These are phyloP conservation scores for Bubo bubo DNA, from an alignment of 2,113 vertebrate genomes.

Conservation along the genomic window DNA sequence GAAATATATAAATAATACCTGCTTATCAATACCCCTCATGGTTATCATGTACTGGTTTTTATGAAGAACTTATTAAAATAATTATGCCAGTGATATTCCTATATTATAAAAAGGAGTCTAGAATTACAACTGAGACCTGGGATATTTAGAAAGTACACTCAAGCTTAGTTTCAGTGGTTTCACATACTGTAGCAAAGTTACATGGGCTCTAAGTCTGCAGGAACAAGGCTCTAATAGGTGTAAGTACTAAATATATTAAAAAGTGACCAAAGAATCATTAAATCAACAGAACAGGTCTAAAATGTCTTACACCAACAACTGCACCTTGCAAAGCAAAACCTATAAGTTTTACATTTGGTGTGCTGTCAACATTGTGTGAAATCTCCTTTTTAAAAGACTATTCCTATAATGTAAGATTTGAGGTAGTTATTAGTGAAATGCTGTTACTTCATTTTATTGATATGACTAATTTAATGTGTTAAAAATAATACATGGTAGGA, in stretches of 20 bases:
- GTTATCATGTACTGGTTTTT: background rate
- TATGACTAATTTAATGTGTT: background rate
- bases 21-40: background rate
- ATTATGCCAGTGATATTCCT: background rate
- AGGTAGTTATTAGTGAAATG: background rate
- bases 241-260: background rate
- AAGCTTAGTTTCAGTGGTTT: background rate
- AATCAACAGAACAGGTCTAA: background rate
- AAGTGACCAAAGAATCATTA: background rate
- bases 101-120: background rate
- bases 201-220: background rate
- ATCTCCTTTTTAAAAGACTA: background rate
- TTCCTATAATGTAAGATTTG: background rate
- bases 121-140: background rate
- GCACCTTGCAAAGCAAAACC: background rate
- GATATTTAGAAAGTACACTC: background rate
- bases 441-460: background rate
- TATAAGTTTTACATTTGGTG: background rate
- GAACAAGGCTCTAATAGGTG: background rate
- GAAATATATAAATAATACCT: background rate
- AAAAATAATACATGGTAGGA: background rate
- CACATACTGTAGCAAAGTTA: background rate
- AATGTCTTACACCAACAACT: background rate
- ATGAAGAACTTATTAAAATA: background rate
- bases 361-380: background rate